phyloP scores from a whole-genome alignment of 2,888 invertebrate species.

The Hirtodrosophila alboralis region DNA sequence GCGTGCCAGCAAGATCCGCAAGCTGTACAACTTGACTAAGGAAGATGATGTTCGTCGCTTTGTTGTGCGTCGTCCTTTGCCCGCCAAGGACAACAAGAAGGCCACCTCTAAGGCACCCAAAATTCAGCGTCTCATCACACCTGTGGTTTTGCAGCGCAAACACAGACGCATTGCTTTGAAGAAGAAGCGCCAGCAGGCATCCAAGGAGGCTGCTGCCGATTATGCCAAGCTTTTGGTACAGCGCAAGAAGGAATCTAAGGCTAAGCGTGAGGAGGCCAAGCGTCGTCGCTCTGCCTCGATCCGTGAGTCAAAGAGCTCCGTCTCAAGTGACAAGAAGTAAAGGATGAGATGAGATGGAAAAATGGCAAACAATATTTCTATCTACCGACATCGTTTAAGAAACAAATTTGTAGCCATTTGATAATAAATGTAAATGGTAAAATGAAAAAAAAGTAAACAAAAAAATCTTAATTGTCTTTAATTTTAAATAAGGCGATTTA shows the following conservation, averaged over 20 bases:
- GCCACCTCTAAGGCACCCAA: constrained; percentile 93
- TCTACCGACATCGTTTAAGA: constrained; percentile 46
- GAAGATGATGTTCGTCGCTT: constrained; percentile 99
- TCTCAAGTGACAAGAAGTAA: constrained; percentile 86
- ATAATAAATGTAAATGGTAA: constrained; percentile 70
- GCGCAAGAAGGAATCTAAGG: constrained; percentile 96
- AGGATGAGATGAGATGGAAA: no score
- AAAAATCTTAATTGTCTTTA: constrained; percentile 9
- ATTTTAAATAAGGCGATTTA: no score
- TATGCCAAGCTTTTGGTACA: constrained; percentile 96
- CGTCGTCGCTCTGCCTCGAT: constrained; percentile 93
- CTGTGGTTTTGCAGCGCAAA: constrained; percentile 93
- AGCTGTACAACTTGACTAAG: constrained; percentile 97
- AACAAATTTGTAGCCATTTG: constrained; percentile 57
- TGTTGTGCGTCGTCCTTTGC: constrained; percentile 96
- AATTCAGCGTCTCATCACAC: constrained; percentile 97
- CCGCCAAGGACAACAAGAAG: constrained; percentile 92
- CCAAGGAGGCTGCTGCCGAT: constrained; percentile 94
- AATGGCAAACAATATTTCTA: no score
- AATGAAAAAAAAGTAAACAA: constrained; percentile 25
- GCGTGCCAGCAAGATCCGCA: constrained; percentile 91
- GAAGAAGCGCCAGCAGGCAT: constrained; percentile 91
- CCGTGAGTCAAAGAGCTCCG: constrained; percentile 93
- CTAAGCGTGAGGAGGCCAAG: constrained; percentile 91
- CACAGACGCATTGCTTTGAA: constrained; percentile 94